phyloP scores from a whole-genome alignment of 1,140 invertebrate genomes.

The Drosophila baimaii region DNA sequence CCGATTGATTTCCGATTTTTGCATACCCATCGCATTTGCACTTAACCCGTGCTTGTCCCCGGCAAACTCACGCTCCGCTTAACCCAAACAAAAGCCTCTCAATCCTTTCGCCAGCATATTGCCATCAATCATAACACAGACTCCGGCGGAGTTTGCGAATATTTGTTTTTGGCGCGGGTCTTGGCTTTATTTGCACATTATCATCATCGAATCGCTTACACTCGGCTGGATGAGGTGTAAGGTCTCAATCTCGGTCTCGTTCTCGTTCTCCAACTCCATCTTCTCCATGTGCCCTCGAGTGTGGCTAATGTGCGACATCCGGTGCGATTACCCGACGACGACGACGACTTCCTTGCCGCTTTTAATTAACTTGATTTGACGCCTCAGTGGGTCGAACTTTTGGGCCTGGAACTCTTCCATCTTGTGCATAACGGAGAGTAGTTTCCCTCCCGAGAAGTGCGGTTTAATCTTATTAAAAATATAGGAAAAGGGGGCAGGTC shows the following conservation, averaged over 20 bases:
- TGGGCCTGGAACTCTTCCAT: slow-evolving; percentile 14
- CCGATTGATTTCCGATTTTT: slow-evolving; percentile 36
- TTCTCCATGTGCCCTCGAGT: slow-evolving; percentile 70
- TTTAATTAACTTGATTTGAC: slow-evolving; percentile 84
- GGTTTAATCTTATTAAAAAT: slow-evolving; percentile 55
- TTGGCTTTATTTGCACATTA: slow-evolving; percentile 70
- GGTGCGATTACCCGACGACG: slow-evolving; percentile 46
- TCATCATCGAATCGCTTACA: slow-evolving; percentile 77
- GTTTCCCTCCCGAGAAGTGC: slow-evolving; percentile 54
- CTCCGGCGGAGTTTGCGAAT: slow-evolving; percentile 6
- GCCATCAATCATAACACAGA: slow-evolving; percentile 72
- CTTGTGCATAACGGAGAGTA: not conserved
- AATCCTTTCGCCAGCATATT: slow-evolving; percentile 69
- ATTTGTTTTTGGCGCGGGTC: slow-evolving; percentile 73
- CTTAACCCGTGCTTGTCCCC: slow-evolving; percentile 68
- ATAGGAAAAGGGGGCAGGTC: slow-evolving; percentile 21
- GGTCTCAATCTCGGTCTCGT: slow-evolving; percentile 13
- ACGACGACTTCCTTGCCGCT: slow-evolving; percentile 20
- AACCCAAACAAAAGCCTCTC: slow-evolving; percentile 56
- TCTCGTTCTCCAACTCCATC: slow-evolving; percentile 40
- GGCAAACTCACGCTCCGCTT: slow-evolving; percentile 53
- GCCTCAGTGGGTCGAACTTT: slow-evolving; percentile 70
- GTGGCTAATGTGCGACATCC: slow-evolving; percentile 83
- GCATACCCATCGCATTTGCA: slow-evolving; percentile 35
- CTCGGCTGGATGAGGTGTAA: slow-evolving; percentile 75